These are phyloP conservation scores for Sarcophaga rosellei DNA, from an alignment of 2,888 invertebrate genomes.

Conservation along the genomic window DNA sequence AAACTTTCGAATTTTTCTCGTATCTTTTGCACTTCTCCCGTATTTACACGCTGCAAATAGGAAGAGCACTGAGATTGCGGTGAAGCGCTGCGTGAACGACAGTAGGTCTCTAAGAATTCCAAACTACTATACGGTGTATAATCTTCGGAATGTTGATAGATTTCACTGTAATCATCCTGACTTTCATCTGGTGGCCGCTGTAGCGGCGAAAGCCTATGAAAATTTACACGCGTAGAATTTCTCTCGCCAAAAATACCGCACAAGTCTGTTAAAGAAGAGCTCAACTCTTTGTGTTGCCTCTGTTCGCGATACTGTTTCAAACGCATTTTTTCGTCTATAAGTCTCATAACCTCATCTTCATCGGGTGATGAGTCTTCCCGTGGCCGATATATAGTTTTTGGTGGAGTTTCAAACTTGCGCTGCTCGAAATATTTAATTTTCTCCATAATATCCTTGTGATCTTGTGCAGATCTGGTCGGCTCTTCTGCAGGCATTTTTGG, in stretches of 20 bases:
- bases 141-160: slow-evolving; percentile 72
- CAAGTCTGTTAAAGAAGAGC: slow-evolving; percentile 84
- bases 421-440: slow-evolving; percentile 91
- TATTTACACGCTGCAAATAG: slow-evolving; percentile 87
- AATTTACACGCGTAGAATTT: slow-evolving; percentile 81
- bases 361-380: slow-evolving; percentile 83
- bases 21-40: slow-evolving; percentile 90
- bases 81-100: slow-evolving; percentile 87
- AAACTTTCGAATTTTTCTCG: slow-evolving; percentile 87
- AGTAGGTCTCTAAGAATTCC: slow-evolving; percentile 84
- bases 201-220: slow-evolving; percentile 82
- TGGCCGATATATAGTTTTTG: slow-evolving; percentile 82
- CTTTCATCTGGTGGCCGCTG: slow-evolving; percentile 82
- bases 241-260: slow-evolving; percentile 92
- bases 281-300: slow-evolving; percentile 77
- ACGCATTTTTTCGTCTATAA: slow-evolving; percentile 81
- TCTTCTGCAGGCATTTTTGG: slow-evolving; percentile 35
- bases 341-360: slow-evolving; percentile 81
- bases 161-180: slow-evolving; percentile 63
- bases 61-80: slow-evolving; percentile 87
- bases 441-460: slow-evolving; percentile 83
- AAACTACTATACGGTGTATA: slow-evolving; percentile 79
- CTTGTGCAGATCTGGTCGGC: slow-evolving; percentile 67
- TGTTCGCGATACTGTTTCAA: slow-evolving; percentile 73
- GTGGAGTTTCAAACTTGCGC: slow-evolving; percentile 83